Conservation (phyloP, 2,888 invertebrate species). For the Scotopteryx bipunctaria region DNA sequence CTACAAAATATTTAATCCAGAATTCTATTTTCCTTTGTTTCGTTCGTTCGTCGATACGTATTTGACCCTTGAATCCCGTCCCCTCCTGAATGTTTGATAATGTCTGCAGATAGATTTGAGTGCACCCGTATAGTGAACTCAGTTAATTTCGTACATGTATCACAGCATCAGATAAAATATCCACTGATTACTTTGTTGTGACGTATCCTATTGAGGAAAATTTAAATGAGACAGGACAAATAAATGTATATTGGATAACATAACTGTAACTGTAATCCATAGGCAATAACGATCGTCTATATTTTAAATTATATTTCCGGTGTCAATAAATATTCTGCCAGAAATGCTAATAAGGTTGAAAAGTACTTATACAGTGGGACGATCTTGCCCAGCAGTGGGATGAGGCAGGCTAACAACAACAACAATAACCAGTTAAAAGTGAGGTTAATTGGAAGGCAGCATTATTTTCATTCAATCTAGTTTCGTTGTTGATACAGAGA, state of each 20-base stretch:
- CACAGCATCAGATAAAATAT: conserved; percentile 50
- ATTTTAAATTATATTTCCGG: too few species aligned
- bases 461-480: conserved; percentile 4
- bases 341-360: too few species aligned
- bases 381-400: too few species aligned
- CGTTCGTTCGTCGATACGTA: conserved; percentile 41
- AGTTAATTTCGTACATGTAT: conserved; percentile 64
- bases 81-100: conserved; percentile 70
- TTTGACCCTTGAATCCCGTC: conserved; percentile 46
- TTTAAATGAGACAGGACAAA: conserved; percentile 24
- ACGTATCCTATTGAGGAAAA: conserved; percentile 33
- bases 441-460: too few species aligned
- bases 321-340: too few species aligned
- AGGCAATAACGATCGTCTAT: too few species aligned
- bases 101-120: conserved; percentile 68
- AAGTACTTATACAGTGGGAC: too few species aligned
- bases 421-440: too few species aligned
- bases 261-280: too few species aligned
- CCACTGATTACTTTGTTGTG: conserved; percentile 54
- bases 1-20: background rate
- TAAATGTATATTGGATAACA: too few species aligned
- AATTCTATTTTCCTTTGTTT: conserved; percentile 2
- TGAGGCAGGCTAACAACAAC: too few species aligned
- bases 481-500: background rate
- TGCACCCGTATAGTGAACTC: conserved; percentile 68